Evolutionary conservation across 35 echinoderm and acorn worm species (phyloP), one percentile per base, ranked within the genome.

Genomic region (Amphiura filiformis): DNA sequence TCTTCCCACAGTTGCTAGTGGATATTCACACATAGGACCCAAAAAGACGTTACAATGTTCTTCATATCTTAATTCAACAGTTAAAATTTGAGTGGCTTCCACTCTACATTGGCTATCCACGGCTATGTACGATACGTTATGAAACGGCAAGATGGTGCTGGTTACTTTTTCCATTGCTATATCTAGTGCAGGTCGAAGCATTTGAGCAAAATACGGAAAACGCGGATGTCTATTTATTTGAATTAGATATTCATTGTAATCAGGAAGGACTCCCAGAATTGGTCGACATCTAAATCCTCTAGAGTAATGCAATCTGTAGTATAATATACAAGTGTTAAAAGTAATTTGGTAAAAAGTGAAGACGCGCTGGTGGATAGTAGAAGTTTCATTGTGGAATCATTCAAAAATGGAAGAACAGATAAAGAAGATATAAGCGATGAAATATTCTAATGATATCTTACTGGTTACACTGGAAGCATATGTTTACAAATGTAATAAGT

Each of bases 21-120:
- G 47, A 75, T 89, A 96, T 39, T 96, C 94, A 76, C 90, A 92
- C 0, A 75, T 83, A 20, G 94, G 94, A 0, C 94, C 94, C 38
- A 96, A 89, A 61, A 89, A 92, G 22, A 84, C 90, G 37, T 91
- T 83, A 20, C 44, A 52, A 52, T 52, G 7, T 52, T 52, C 44
- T 52, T 52, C 44, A 52, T 52, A 52, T 52, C 44, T 7, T 52
- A 52, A 52, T 20, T 52, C 44, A 52, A 52, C 44, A 20, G 44
- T 7, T 7, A 52, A 11, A 11, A 52, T 52, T 52, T 52, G 44
- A 52, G 44, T 11, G 20, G 20, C 44, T 11, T 52, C 44, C 7
- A 52, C 20, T 11, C 20, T 20, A 20, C 44, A 52, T 52, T 52
- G 7, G 20, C 20, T 20, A 52, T 52, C 44, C 44, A 52, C 20